Percentiles rank a stretch among this genome's conserved stretches.
Evolutionary conservation across 2,797 vertebrate genomes (phyloP).

Genomic region (Micrastur ruficollis): DNA sequence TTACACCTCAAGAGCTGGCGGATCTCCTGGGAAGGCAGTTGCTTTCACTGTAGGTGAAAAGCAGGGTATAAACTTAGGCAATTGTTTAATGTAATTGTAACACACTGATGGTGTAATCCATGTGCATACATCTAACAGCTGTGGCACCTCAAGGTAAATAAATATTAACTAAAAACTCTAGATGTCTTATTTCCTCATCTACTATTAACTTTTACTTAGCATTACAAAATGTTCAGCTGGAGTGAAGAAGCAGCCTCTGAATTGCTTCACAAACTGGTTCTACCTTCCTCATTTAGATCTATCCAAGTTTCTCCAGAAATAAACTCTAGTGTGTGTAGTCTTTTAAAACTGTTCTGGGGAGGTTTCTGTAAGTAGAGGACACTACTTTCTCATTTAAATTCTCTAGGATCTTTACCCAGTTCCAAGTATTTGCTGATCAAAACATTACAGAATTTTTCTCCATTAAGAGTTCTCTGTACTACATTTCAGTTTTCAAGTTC

Average conservation of each 20-base stretch:
- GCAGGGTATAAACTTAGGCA: background rate
- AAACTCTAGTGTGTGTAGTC: background rate
- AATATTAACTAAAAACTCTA: background rate
- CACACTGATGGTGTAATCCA: background rate
- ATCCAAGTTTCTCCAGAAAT: background rate
- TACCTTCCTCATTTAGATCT: background rate
- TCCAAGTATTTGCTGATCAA: background rate
- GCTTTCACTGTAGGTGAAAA: background rate
- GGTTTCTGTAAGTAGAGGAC: background rate
- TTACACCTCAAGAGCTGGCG: background rate
- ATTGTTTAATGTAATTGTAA: background rate
- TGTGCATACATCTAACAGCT: background rate
- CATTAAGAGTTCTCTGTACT: background rate
- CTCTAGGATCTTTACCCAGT: background rate
- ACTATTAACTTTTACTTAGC: background rate
- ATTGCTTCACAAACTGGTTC: background rate
- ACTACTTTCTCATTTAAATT: background rate
- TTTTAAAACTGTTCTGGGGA: background rate
- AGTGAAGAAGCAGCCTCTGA: background rate
- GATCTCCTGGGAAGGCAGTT: background rate
- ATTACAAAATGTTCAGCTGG: background rate
- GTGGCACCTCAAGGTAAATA: background rate
- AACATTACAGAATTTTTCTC: background rate
- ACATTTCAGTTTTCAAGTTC: background rate
- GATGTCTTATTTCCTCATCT: background rate